Conservation (phyloP, 1,140 invertebrate genomes). For the Drosophila truncata region DNA sequence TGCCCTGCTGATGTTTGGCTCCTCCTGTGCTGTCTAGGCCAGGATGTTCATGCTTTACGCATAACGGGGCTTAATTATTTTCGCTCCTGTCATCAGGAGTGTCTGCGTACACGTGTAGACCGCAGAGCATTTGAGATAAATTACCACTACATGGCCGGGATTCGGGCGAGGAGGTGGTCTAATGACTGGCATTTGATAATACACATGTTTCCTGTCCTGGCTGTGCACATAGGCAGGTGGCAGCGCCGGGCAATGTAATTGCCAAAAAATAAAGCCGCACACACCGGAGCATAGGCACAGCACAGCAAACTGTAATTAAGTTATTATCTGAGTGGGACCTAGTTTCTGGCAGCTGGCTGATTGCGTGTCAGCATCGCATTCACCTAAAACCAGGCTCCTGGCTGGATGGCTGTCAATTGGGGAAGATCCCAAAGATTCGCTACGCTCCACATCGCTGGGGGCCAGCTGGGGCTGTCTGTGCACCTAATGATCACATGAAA, state of each 20-base stretch:
- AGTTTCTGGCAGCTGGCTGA: slow-evolving; percentile 70
- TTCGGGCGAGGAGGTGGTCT: slow-evolving; percentile 31
- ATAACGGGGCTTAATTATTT: slow-evolving; percentile 75
- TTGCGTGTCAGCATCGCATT: slow-evolving; percentile 74
- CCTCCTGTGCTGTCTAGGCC: slow-evolving; percentile 24
- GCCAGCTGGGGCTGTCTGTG: slow-evolving; percentile 4
- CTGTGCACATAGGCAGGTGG: slow-evolving; percentile 59
- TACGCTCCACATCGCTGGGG: not conserved
- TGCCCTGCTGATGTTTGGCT: not conserved
- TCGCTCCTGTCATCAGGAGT: slow-evolving; percentile 52
- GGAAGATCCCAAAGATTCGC: slow-evolving; percentile 29
- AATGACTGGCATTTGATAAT: slow-evolving; percentile 81
- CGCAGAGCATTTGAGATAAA: slow-evolving; percentile 70
- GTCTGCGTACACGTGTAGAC: slow-evolving; percentile 68
- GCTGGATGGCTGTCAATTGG: slow-evolving; percentile 52
- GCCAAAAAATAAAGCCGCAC: slow-evolving; percentile 58
- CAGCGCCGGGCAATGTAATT: slow-evolving; percentile 64
- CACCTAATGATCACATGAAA: slow-evolving; percentile 34
- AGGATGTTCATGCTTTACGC: slow-evolving; percentile 67
- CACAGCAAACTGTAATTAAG: slow-evolving; percentile 77
- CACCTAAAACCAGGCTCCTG: not conserved
- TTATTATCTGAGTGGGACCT: slow-evolving; percentile 71
- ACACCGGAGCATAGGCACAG: slow-evolving; percentile 26
- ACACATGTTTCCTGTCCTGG: slow-evolving; percentile 64
- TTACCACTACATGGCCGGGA: slow-evolving; percentile 53